Conservation (phyloP, 2,888 invertebrate species). For the Hymenopus coronatus region DNA sequence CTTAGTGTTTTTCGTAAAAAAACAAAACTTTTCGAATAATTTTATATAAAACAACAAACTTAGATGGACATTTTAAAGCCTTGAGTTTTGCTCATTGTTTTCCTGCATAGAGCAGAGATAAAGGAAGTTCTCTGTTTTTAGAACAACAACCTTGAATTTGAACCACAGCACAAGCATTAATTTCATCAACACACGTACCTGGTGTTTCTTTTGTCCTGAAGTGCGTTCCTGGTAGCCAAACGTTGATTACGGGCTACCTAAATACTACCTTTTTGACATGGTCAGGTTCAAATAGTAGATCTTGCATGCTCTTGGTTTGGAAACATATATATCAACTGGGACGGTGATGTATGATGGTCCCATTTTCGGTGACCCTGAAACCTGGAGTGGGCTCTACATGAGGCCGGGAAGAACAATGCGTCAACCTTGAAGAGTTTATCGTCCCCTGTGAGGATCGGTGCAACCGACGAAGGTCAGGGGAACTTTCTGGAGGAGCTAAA, state of each 20-base stretch:
- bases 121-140: no score
- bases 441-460: background rate
- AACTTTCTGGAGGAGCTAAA: background rate
- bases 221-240: background rate
- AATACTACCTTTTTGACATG: background rate
- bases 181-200: no score
- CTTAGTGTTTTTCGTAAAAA: no score
- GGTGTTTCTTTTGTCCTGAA: background rate
- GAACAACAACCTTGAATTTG: no score
- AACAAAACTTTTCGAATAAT: no score
- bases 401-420: background rate
- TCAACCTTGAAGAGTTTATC: background rate
- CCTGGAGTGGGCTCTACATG: background rate
- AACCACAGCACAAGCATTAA: no score
- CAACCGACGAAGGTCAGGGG: background rate
- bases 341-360: background rate
- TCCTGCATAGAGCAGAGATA: no score
- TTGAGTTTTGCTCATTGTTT: no score
- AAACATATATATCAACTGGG: background rate
- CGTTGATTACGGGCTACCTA: background rate
- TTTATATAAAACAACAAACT: no score
- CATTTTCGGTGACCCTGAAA: background rate
- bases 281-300: background rate
- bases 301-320: background rate
- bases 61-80: no score